Evolutionary conservation across 2,888 invertebrate species (phyloP), one percentile per base, ranked within the genome.

Genomic region (Elysia crispata): DNA sequence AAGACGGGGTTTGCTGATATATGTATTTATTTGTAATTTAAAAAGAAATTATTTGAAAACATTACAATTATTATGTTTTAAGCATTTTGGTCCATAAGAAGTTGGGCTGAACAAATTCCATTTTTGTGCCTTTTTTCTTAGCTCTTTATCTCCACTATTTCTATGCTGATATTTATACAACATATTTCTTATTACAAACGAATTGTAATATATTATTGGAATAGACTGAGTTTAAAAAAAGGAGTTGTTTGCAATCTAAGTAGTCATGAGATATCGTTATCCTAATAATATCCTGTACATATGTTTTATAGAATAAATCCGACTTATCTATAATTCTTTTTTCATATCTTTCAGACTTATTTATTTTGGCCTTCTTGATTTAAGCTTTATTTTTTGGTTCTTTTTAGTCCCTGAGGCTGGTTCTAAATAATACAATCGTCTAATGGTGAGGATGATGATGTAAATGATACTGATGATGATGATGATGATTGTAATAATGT

Each of bases 51-150:
- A n/a, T n/a, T n/a, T n/a, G n/a, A n/a, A n/a, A n/a, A n/a, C n/a
- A n/a, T n/a, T n/a, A n/a, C n/a, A n/a, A n/a, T n/a, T n/a, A n/a
- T n/a, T n/a, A n/a, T n/a, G n/a, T n/a, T n/a, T n/a, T n/a, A n/a
- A n/a, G n/a, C n/a, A n/a, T n/a, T n/a, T n/a, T n/a, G n/a, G n/a
- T n/a, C n/a, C n/a, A n/a, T n/a, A n/a, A n/a, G n/a, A n/a, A n/a
- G n/a, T n/a, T n/a, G n/a, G n/a, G n/a, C n/a, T n/a, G 11, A 41
- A 11, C 41, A 6, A 41, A 6, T 11, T 41, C 41, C n/a, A 31
- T 66, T 23, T 25, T 25, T 30, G 25, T 25, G 31, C 66, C n/a
- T 66, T 66, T 62, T 30, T 66, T 66, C 66, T 13, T 66, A 28
- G 23, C 28, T 25, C 3, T 25, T 25, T 23, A 8, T 60, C 3